A percentile compares a stretch with the other conserved stretches of the same genome.
Evolutionary conservation across 2,888 invertebrate genomes (phyloP).

Genomic region (Diplazon laetatorius): DNA sequence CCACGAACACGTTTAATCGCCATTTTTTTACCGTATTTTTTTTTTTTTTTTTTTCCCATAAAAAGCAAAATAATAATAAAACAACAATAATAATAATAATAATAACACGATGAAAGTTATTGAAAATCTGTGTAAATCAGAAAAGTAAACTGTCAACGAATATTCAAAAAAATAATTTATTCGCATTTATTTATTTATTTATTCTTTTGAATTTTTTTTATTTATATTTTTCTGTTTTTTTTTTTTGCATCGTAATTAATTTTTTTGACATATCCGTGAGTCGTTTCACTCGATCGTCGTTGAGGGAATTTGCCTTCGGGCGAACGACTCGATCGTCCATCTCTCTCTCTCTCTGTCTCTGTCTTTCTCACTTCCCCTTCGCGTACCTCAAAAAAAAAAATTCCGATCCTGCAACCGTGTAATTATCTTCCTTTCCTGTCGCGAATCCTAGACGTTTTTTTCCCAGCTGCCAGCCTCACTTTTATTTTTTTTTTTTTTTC

Average conservation of each 20-base stretch:
- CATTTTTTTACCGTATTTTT: neutral
- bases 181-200: too few species aligned
- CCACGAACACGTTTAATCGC: conserved; percentile 26
- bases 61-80: too few species aligned
- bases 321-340: conserved; percentile 16
- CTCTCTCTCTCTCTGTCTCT: neutral
- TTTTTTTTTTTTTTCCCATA: too few species aligned
- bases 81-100: neutral
- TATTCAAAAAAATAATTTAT: neutral
- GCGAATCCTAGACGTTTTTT: conserved; percentile 45
- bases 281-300: neutral
- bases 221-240: neutral
- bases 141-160: neutral
- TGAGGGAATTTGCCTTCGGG: neutral
- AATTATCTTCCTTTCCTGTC: conserved; percentile 45
- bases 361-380: conserved; percentile 6
- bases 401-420: conserved; percentile 11
- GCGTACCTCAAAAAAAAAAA: conserved; percentile 11
- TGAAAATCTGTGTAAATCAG: conserved; percentile 19
- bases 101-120: conserved; percentile 27
- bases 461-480: conserved; percentile 8
- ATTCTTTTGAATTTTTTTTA: neutral
- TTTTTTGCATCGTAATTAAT: too few species aligned
- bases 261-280: too few species aligned
- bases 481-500: neutral